Evolutionary conservation across 1,140 invertebrate species (phyloP), one percentile per base, ranked within the genome.

Genomic region (Thaumatotibia leucotreta): DNA sequence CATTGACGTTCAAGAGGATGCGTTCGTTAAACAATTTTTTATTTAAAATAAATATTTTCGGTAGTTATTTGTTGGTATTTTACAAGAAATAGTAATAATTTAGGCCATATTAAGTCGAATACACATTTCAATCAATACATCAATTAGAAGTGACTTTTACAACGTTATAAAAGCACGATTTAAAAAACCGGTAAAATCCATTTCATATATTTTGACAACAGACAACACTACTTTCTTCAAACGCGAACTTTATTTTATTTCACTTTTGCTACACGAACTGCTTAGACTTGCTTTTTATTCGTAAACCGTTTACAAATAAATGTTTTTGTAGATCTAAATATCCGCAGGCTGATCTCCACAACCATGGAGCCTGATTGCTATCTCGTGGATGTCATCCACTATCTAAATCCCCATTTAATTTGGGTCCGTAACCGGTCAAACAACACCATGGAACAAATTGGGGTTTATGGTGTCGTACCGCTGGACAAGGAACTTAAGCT

Each of bases 381-480:
- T 63, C 67, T 69, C 61, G 72, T 89, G 10, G 73, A 88, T 39
- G 72, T 89, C 0, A 62, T 89, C 0, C 70, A 83, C 58, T 79
- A 70, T 58, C 14, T 79, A n/a, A 85, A 88, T 73, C 88, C 88
- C 0, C 76, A 88, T 75, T 74, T 88, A 58, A 80, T 90, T 66
- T 90, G 83, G 80, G 74, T 81, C 3, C 35, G 63, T 27, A 62
- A 80, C 35, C 35, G 67, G 9, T 31, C 63, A 3, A 45, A 20
- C 66, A 4, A 24, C n/a, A 20, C 54, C 5, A 82, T 85, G 11
- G 84, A 90, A 70, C 88, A 90, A 79, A 75, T 90, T 6, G 88
- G 88, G 20, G 54, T 90, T 29, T 86, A 85, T 64, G 84, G 88
- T 2, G 49, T 88, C 49, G 24, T 85, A 8, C 84, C 88, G 1